Conservation (phyloP, 2,113 vertebrate species). For the Peromyscus polionotus region DNA sequence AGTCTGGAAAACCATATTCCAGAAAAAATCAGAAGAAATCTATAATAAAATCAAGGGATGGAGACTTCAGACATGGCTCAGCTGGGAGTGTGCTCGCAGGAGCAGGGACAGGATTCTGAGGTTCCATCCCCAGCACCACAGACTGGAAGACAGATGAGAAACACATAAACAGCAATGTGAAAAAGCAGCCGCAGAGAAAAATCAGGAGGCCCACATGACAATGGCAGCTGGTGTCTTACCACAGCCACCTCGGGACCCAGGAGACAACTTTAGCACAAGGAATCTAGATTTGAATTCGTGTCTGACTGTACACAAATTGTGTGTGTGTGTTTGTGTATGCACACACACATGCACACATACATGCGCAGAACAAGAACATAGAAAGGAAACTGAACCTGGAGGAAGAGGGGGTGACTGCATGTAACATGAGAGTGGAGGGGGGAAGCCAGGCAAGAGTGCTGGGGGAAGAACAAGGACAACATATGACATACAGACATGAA, state of each 20-base stretch:
- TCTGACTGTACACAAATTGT: background rate
- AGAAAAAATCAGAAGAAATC: background rate
- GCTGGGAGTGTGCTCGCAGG: background rate
- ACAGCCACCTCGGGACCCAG: background rate
- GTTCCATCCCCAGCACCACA: background rate
- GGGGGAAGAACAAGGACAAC: background rate
- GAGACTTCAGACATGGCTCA: background rate
- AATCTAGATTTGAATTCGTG: background rate
- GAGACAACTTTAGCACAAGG: background rate
- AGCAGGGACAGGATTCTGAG: background rate
- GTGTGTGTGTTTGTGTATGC: background rate
- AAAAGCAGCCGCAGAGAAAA: background rate
- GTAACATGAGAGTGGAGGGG: too few species aligned
- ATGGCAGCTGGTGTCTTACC: background rate
- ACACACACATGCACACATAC: rapidly evolving
- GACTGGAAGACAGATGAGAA: background rate
- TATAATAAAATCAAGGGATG: background rate
- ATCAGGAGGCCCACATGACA: background rate
- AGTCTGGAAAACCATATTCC: background rate
- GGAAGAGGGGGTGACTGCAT: background rate
- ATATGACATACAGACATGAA: background rate
- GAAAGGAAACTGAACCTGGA: background rate
- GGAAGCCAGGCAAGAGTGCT: background rate
- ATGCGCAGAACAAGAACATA: background rate
- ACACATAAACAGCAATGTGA: background rate